Base-by-base conservation (phyloP, 2,888 invertebrate genomes). In the Eretmocerus hayati region DNA sequence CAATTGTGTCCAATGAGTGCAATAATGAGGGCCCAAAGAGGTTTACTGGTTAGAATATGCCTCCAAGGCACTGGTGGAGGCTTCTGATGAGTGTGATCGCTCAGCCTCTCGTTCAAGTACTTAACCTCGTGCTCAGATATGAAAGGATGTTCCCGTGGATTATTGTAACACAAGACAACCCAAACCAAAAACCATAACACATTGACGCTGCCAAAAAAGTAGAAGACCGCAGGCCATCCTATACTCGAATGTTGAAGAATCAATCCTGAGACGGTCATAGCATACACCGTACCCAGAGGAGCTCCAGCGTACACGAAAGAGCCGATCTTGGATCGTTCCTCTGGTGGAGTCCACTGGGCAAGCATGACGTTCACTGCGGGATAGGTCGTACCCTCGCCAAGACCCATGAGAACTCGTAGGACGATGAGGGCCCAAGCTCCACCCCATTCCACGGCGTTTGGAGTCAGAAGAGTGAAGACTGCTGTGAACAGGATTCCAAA, bases 371-470 rank as follows among this genome's bases (percentile, higher is more conserved):
- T 89, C 58, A 94, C 74, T 5, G 33, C 33, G n/a, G 87, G 90
- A 65, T 84, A 89, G 0, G 88, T 88, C 5, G 87, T 85, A 18
- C 89, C 89, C 78, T 91, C 90, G 52, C 89, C 89, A 4, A 90
- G 75, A 33, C 91, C 91, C 77, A 89, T 88, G 4, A 89, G 62
- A 1, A 90, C 79, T 49, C 91, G 77, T 8, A 89, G 66, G 15
- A 80, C 73, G 33, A 90, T 84, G 16, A 92, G 74, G 18, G 83
- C 81, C 2, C 77, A 78, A 4, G 85, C 80, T n/a, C 80, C 85
- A 1, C 87, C 84, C 55, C 67, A 64, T 5, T 74, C 72, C 2
- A 90, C 85, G 13, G 84, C 80, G 59, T 84, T 65, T 0, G 92
- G 92, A 0, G 91, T 90, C 1, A 91, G 62, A 2, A 91, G 64